Base-by-base conservation (phyloP, 1,140 invertebrate species). In the Popillia japonica region DNA sequence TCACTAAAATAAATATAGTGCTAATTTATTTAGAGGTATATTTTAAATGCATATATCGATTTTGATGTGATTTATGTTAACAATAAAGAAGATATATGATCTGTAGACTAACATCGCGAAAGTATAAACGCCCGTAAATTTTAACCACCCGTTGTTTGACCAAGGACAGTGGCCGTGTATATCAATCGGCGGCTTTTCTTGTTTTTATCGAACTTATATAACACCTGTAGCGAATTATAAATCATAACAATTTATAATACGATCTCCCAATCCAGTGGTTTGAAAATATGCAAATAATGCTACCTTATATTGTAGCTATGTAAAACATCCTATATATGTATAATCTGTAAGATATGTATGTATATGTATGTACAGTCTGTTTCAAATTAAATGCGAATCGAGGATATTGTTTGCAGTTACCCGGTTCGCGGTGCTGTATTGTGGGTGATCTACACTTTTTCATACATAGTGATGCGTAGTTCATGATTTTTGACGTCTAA, bases 141-240 rank as follows among this genome's bases (percentile, higher is more conserved):
- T 64, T 20, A 64, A 64, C 61, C 61, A 64, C 61, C 23, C 61
- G 61, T 64, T 20, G 61, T 27, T 22, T 64, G 61, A 64, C 61
- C 61, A 64, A 64, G 61, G 61, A 64, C 61, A 27, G 61, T 64
- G 61, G 61, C 61, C 22, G 22, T 64, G n/a, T 64, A 23, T 64
- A 64, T 20, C 61, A 64, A 64, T 64, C 61, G 61, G 23, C 61
- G 61, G 61, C 61, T 64, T 64, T n/a, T 64, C 22, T 22, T 64
- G 17, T 27, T 64, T 22, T 20, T 20, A 64, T 20, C 6, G 61
- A 64, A 23, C 61, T 64, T 64, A 64, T 64, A 64, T 64, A 64
- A 64, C 23, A 64, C 61, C 20, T 23, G 61, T 64, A 27, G 61
- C 17, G 17, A 7, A 17, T 64, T 10, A 27, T 64, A 64, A 64